Conservation (phyloP, 2,113 vertebrate genomes). For the Platysternon megacephalum region DNA sequence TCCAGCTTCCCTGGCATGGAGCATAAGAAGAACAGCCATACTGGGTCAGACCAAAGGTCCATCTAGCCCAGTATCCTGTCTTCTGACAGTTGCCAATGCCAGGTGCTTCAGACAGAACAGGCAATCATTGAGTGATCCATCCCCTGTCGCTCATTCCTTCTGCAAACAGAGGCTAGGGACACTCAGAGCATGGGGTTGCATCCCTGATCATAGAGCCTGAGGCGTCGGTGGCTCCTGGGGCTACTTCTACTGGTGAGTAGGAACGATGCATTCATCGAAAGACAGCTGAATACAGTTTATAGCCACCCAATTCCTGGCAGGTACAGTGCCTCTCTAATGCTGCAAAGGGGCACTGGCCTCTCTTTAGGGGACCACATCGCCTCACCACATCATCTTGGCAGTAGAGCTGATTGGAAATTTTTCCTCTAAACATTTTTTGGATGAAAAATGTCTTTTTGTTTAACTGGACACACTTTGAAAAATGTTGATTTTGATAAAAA, state of each 20-base stretch:
- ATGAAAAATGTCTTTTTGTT: background rate
- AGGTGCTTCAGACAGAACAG: background rate
- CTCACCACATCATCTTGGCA: background rate
- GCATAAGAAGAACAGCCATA: no score
- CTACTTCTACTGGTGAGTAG: background rate
- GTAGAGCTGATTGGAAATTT: background rate
- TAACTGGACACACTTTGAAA: background rate
- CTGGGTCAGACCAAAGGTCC: background rate
- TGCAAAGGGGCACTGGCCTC: background rate
- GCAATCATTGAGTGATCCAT: background rate
- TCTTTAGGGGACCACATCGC: background rate
- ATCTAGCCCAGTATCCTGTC: background rate
- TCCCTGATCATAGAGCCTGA: background rate
- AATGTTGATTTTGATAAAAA: background rate
- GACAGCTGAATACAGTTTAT: rapidly evolving
- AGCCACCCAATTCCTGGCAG: background rate
- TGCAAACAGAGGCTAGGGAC: background rate
- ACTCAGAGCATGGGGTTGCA: no score
- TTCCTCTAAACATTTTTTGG: background rate
- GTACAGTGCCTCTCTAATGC: background rate
- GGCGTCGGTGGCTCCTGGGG: no score
- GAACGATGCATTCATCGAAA: background rate
- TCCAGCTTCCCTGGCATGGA: background rate
- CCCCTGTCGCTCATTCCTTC: background rate
- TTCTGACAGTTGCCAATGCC: background rate